phyloP scores from a whole-genome alignment of 2,797 vertebrate species.

The Myiothlypis chrysogaster region DNA sequence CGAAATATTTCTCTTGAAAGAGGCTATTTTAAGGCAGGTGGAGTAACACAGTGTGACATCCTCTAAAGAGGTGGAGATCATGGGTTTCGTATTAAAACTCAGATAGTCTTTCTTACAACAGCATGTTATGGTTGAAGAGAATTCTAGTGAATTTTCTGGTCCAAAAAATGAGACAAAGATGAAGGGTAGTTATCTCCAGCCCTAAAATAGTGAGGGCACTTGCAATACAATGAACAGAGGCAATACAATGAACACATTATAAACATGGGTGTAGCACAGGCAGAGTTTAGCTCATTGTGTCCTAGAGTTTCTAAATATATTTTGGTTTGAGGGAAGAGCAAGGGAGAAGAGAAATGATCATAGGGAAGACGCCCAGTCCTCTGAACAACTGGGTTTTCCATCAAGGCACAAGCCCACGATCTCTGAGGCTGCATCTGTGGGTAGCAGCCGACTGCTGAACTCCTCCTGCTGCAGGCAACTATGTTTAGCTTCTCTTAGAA shows the following conservation, averaged over 20 bases:
- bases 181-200: neutral
- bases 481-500: conserved; percentile 29
- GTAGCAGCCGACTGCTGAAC: neutral
- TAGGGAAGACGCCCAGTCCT: neutral
- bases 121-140: neutral
- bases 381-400: neutral
- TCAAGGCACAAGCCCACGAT: neutral
- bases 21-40: neutral
- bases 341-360: neutral
- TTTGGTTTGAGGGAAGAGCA: neutral
- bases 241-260: conserved; percentile 20
- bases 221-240: neutral
- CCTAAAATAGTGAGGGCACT: neutral
- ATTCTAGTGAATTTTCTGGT: neutral
- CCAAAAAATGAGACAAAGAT: conserved; percentile 13
- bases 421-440: neutral
- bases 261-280: conserved; percentile 22
- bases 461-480: neutral
- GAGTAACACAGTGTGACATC: neutral
- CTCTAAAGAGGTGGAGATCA: neutral
- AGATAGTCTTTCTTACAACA: neutral
- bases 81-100: neutral
- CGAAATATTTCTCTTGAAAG: neutral
- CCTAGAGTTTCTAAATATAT: neutral
- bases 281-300: neutral